Base-by-base conservation (phyloP, 2,797 vertebrate species). In the Hydrocynus forskahlii region DNA sequence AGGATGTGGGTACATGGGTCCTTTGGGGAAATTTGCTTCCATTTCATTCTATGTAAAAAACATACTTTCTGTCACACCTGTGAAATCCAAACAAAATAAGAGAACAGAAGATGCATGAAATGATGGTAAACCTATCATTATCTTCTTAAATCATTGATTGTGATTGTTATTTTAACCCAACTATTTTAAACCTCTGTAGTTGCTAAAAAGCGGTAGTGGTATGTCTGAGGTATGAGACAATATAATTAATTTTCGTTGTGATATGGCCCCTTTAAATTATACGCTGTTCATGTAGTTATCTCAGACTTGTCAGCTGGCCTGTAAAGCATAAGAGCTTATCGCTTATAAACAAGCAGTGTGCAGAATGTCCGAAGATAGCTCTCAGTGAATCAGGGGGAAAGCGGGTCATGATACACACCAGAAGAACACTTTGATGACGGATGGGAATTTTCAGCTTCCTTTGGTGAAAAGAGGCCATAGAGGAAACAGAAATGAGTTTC, bases 401-500 rank as follows among this genome's bases (percentile, higher is more conserved):
- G 4, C 1, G 21, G 74, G 55, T 70, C 19, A 59, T 52, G 38
- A 77, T 9, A 14, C 10, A 60, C 67, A 60, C 38, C 77, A 79
- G 48, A 68, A 52, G 64, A 69, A 74, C 38, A 50, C 54, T 82
- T 69, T 71, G 76, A 40, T 76, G 70, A 76, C 67, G 54, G 67
- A 76, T 29, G 10, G 13, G 72, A 63, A 43, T 76, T 83, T 80
- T 79, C 16, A 25, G 35, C 64, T 81, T 83, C 79, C 76, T 81
- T 38, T 80, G 50, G 7, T 12, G 59, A 50, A 16, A 7, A 19
- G 21, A 45, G 17, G 9, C 10, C 29, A 25, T 19, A 76, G 23
- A 83, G 75, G 52, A 81, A 78, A 21, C 13, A 71, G 74, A 13
- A 38, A 52, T 43, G 52, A 43, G 35, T 35, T 35, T 35, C 8